These are phyloP conservation scores for Aphyosemion australe DNA, from an alignment of 2,113 vertebrate species.

Conservation along the genomic window DNA sequence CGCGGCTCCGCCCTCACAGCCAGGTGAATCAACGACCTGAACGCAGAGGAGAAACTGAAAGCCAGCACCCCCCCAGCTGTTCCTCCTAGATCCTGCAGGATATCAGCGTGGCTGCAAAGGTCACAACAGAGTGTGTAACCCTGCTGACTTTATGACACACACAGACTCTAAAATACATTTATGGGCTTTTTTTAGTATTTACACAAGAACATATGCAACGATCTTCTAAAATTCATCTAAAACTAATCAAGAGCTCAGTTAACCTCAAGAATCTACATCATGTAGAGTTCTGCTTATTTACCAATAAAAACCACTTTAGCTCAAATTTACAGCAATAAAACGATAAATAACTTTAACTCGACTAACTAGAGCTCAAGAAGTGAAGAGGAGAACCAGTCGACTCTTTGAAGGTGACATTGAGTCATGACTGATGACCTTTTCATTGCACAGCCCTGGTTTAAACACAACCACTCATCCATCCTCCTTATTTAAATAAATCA, in stretches of 20 bases:
- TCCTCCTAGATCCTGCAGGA: not conserved
- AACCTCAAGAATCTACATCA: no score
- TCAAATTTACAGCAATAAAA: not conserved
- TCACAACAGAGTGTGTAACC: conserved; percentile 16
- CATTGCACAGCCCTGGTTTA: conserved; percentile 4
- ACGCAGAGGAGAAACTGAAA: conserved; percentile 44
- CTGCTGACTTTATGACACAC: not conserved
- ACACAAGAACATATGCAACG: no score
- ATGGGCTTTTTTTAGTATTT: not conserved
- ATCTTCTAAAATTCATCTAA: not conserved
- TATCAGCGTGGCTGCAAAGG: conserved; percentile 11
- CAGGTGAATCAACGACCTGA: conserved; percentile 14
- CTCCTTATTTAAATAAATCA: not conserved
- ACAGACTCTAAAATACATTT: not conserved
- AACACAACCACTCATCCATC: not conserved
- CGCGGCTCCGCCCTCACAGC: conserved; percentile 26
- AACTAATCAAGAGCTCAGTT: not conserved
- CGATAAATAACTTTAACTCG: not conserved
- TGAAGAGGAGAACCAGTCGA: conserved; percentile 20
- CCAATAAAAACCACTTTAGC: not conserved
- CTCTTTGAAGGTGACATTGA: conserved; percentile 77
- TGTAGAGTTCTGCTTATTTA: not conserved
- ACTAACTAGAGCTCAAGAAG: not conserved
- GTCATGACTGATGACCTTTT: conserved; percentile 57
- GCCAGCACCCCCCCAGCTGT: not conserved